Conservation (phyloP, 2,113 vertebrate genomes). For the Bubo blakistoni region DNA sequence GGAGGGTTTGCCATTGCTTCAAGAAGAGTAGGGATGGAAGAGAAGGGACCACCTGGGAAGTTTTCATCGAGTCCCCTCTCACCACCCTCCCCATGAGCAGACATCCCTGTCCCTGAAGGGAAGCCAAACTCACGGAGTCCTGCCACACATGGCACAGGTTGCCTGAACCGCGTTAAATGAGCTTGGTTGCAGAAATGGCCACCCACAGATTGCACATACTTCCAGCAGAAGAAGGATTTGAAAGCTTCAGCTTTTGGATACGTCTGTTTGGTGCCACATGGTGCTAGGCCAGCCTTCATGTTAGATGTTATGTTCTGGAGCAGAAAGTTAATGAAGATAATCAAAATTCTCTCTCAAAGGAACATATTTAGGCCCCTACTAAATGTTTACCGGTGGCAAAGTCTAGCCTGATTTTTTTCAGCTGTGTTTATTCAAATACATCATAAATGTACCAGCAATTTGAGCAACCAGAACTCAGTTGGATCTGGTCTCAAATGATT, state of each 20-base stretch:
- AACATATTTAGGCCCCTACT: background rate
- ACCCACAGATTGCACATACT: background rate
- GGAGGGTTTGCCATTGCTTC: background rate
- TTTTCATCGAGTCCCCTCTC: background rate
- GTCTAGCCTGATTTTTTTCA: background rate
- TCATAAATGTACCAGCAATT: background rate
- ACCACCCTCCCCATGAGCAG: accelerated
- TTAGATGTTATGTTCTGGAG: background rate
- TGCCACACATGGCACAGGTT: background rate
- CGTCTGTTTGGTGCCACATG: accelerated
- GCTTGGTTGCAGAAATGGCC: background rate
- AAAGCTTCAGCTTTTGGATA: background rate
- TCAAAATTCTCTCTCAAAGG: background rate
- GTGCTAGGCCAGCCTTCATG: background rate
- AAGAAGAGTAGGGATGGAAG: background rate
- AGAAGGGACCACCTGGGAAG: background rate
- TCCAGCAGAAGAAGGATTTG: background rate
- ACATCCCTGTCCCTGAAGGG: background rate
- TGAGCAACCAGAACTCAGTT: background rate
- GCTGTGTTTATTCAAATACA: background rate
- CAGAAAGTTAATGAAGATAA: background rate
- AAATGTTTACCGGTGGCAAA: background rate
- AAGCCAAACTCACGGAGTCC: background rate
- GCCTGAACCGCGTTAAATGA: accelerated
- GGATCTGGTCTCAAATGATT: background rate